Evolutionary conservation across 2,888 invertebrate genomes (phyloP).

Genomic region (Ligdia adustata): DNA sequence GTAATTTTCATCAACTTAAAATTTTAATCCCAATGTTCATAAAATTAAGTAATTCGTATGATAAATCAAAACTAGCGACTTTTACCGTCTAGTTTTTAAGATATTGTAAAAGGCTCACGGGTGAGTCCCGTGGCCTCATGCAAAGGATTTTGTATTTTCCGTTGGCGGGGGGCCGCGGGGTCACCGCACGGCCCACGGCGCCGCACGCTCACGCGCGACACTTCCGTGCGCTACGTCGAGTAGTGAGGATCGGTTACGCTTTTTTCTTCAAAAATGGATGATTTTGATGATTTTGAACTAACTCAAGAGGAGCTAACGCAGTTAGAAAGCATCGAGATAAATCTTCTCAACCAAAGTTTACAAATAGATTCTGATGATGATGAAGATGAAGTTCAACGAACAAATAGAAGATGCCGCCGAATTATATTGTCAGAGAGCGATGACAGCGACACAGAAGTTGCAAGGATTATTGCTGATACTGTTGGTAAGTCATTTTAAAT

Average conservation of each 20-base stretch:
- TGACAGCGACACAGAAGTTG: conserved; percentile 6
- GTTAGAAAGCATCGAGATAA: conserved; percentile 22
- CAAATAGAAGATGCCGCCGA: conserved; percentile 6
- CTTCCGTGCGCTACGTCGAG: neutral
- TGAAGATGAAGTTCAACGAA: conserved; percentile 9
- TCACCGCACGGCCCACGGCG: neutral
- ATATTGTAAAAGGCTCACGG: neutral
- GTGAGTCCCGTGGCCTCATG: neutral
- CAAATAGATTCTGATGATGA: conserved; percentile 23
- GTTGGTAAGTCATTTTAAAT: no score
- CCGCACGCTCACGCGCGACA: conserved; percentile 2
- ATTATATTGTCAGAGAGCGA: conserved; percentile 12
- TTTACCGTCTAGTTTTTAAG: conserved; percentile 15
- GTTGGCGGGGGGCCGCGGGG: conserved; percentile 8
- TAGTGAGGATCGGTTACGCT: neutral
- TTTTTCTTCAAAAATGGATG: neutral
- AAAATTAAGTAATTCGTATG: conserved; percentile 17
- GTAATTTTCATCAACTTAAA: conserved; percentile 24
- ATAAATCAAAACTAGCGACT: conserved; percentile 22
- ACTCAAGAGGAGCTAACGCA: conserved; percentile 18
- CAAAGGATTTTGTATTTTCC: neutral
- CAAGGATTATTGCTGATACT: neutral
- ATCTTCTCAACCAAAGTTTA: conserved; percentile 20
- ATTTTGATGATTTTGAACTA: conserved; percentile 22
- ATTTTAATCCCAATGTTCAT: conserved; percentile 26